Evolutionary conservation across 2,888 invertebrate genomes (phyloP).

Genomic region (Catocala sponsa): DNA sequence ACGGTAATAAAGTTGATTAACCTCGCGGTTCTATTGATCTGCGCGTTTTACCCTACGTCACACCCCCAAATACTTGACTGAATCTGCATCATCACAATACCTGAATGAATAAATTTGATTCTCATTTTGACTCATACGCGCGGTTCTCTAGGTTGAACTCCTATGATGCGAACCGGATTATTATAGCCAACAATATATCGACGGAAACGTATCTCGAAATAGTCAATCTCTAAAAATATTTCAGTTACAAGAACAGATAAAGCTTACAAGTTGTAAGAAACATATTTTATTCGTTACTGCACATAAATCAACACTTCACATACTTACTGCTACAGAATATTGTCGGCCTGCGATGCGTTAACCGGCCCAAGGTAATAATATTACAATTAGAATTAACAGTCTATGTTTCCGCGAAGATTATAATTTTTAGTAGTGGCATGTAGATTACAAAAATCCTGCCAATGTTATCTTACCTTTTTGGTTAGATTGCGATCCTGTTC

Average conservation of each 20-base stretch:
- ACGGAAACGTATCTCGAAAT: slow-evolving; percentile 10
- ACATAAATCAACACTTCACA: slow-evolving; percentile 37
- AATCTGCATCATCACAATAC: too few relatives aligned
- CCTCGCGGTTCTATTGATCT: too few relatives aligned
- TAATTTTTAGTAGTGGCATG: slow-evolving; percentile 17
- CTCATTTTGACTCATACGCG: too few relatives aligned
- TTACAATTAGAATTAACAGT: slow-evolving; percentile 49
- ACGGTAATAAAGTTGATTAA: too few relatives aligned
- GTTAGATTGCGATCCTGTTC: slow-evolving; percentile 5
- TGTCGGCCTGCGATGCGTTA: slow-evolving; percentile 48
- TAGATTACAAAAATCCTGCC: slow-evolving; percentile 7
- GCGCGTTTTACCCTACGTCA: too few relatives aligned
- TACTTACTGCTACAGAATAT: slow-evolving; percentile 11
- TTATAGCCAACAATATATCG: slow-evolving; percentile 13
- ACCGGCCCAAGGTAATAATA: slow-evolving; percentile 59
- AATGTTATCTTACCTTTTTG: slow-evolving; percentile 6
- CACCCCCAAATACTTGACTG: too few relatives aligned
- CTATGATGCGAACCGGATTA: slow-evolving; percentile 1
- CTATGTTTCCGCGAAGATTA: slow-evolving; percentile 51
- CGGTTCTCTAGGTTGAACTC: background rate
- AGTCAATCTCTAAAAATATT: slow-evolving; percentile 11
- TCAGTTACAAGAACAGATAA: slow-evolving; percentile 10
- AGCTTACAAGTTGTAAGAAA: slow-evolving; percentile 8
- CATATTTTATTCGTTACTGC: slow-evolving; percentile 11
- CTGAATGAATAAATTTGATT: too few relatives aligned